phyloP scores from a whole-genome alignment of 2,888 invertebrate species.

The Galerucella nymphaeae region DNA sequence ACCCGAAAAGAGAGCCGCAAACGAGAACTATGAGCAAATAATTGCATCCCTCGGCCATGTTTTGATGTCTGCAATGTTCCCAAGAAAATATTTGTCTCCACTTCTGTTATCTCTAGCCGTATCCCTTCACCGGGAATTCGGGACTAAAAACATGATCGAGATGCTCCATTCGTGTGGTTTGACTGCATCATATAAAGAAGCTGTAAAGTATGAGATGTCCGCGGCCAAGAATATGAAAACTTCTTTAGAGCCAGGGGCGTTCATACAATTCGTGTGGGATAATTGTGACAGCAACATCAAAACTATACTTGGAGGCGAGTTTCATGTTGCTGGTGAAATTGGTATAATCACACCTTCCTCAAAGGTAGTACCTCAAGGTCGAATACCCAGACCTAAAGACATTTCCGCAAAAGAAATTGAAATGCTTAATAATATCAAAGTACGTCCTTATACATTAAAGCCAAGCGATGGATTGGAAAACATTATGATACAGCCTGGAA shows the following conservation, averaged over 20 bases:
- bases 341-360: slow-evolving; percentile 12
- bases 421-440: slow-evolving; percentile 17
- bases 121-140: slow-evolving; percentile 11
- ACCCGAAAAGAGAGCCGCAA: neutral
- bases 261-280: slow-evolving; percentile 14
- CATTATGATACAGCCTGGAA: slow-evolving; percentile 7
- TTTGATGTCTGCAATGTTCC: slow-evolving; percentile 15
- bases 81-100: slow-evolving; percentile 13
- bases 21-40: slow-evolving; percentile 14
- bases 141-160: slow-evolving; percentile 18
- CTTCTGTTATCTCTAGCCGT: slow-evolving; percentile 14
- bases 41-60: slow-evolving; percentile 13
- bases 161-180: slow-evolving; percentile 19
- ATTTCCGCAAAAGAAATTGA: slow-evolving; percentile 12
- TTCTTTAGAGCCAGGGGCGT: slow-evolving; percentile 19
- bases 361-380: neutral
- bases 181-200: slow-evolving; percentile 16
- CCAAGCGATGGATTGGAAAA: slow-evolving; percentile 14
- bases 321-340: slow-evolving; percentile 17
- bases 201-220: slow-evolving; percentile 7
- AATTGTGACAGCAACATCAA: slow-evolving; percentile 17
- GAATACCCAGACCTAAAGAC: neutral
- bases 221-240: slow-evolving; percentile 18
- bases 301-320: slow-evolving; percentile 17
- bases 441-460: slow-evolving; percentile 1